Percentiles rank a stretch among this genome's conserved stretches.
phyloP scores from a whole-genome alignment of 2,113 vertebrate genomes.

The Etheostoma cragini region DNA sequence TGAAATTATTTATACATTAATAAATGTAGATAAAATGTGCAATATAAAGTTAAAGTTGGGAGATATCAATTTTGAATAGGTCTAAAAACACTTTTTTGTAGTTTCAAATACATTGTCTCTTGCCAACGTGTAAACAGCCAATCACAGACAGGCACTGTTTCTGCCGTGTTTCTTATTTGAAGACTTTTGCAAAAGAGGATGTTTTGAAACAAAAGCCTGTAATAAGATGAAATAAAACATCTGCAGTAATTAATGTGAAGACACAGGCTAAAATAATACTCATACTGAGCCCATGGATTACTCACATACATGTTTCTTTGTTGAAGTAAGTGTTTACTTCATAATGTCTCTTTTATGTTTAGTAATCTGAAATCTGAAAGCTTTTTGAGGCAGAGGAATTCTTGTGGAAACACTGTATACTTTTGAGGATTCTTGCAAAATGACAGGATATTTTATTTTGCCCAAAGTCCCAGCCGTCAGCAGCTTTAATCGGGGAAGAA shows the following conservation, averaged over 20 bases:
- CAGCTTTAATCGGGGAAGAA: constrained; percentile 9
- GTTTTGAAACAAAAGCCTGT: neutral
- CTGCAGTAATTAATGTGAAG: neutral
- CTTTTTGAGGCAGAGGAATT: neutral
- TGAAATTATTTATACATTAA: too few species aligned
- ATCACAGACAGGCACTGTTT: too few species aligned
- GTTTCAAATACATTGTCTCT: too few species aligned
- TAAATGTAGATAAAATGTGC: too few species aligned
- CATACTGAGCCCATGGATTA: neutral
- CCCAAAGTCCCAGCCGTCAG: constrained; percentile 22
- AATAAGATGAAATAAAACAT: neutral
- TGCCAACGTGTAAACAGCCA: too few species aligned
- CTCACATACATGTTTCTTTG: neutral
- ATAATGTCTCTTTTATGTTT: neutral
- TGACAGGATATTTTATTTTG: neutral
- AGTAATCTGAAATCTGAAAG: neutral
- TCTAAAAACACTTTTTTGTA: too few species aligned
- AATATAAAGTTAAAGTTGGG: too few species aligned
- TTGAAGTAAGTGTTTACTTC: neutral
- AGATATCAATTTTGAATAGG: too few species aligned
- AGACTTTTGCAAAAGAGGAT: too few species aligned
- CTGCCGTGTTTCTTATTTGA: too few species aligned
- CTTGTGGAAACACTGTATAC: neutral
- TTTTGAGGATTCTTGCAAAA: neutral
- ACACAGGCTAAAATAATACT: neutral